Evolutionary conservation across 2,888 invertebrate species (phyloP), one percentile per base, ranked within the genome.

Genomic region (Erebia aethiops): DNA sequence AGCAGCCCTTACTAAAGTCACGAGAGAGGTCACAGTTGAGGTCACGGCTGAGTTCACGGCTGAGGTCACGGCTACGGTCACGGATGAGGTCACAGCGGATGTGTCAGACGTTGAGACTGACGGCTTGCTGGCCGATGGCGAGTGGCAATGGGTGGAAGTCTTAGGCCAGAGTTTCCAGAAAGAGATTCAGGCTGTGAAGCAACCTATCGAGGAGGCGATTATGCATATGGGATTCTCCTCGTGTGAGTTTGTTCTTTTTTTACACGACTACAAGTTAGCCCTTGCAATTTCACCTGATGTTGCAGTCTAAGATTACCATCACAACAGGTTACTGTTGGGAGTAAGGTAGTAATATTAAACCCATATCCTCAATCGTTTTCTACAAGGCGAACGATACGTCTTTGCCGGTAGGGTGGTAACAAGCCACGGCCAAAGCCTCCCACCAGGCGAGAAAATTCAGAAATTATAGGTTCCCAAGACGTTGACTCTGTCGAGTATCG

Each of bases 171-270:
- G 72, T 0, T 68, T 77, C 16, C 72, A 75, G 66, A 81, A 82
- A 64, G 87, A 87, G 68, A 76, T 85, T 1, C 75, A 73, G 0
- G 82, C 84, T 0, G 77, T 82, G 9, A 85, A 84, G 56, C 83
- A 84, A 16, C 88, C 88, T 0, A 78, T 88, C 0, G 85, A 82
- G 8, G 82, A 84, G 68, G 77, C 82, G 2, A 76, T 86, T 2
- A 77, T 77, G 0, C 74, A 49, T 9, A 77, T 84, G 1, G 86
- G 84, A 0, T 84, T 83, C 1, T 79, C 80, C n/a, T 82, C 84
- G 71, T 88, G 88, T 87, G 69, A 81, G 85, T 79, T 13, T 65
- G 26, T 63, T 1, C 13, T 14, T 16, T 10, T 61, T 49, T 49
- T 49, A 3, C 49, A 14, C 13, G 0, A 7, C 11, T 14, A 49